Evolutionary conservation across 1,140 invertebrate genomes (phyloP), one percentile per base, ranked within the genome.

Genomic region (Drosophila rhopaloa): DNA sequence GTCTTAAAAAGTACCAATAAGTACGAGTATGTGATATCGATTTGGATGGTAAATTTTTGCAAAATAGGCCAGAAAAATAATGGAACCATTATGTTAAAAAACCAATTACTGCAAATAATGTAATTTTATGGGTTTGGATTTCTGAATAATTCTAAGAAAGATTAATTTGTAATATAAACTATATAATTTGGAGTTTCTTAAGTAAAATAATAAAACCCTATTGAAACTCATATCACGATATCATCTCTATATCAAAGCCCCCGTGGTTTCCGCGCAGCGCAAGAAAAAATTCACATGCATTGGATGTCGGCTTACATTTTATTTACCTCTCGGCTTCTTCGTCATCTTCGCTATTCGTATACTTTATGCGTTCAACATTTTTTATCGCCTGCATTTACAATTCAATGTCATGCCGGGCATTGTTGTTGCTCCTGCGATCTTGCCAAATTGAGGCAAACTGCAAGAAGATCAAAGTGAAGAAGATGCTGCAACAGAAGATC

Each of bases 381-480:
- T 75, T 81, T 76, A 82, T 76, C 75, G 70, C 55, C 57, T 71
- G 68, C 53, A 73, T 77, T 88, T 89, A 80, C 79, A 77, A 83
- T 89, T 88, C 84, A 88, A 88, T 83, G 84, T 83, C 84, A 89
- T 10, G 58, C 66, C 41, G 32, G 43, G 32, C 24, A 60, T 76
- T 68, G 65, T 74, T 61, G 59, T 55, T 72, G 48, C 50, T 66
- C 55, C 56, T 46, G 58, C 50, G 51, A 57, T 63, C 79, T 72
- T 63, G 46, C 70, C 61, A 67, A 81, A 78, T 43, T 62, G 50
- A 38, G 27, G 27, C 35, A 40, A 50, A 32, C 9, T 32, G 29
- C 29, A 32, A 32, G 29, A 32, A 32, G 29, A 32, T 32, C 5
- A 32, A 32, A 32, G 29, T n/a, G 38, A 43, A 54, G 58, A 47